Conservation (phyloP, 1,140 invertebrate species). For the Zaprionus gabonicus region DNA sequence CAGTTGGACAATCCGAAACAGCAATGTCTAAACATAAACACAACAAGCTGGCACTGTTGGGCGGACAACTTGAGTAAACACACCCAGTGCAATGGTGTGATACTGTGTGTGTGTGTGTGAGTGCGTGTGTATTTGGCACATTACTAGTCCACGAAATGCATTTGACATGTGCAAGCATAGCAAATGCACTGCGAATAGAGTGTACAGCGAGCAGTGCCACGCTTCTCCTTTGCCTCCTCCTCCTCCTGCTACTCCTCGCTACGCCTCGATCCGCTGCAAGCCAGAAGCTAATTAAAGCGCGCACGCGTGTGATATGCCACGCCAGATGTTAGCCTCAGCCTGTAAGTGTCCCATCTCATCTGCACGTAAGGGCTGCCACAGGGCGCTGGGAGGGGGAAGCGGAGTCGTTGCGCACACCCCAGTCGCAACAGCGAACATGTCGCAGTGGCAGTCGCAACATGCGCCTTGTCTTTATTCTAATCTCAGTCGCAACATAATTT, state of each 20-base stretch:
- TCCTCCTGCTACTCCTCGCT: not conserved
- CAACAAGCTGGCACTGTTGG: slow-evolving; percentile 37
- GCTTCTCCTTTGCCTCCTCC: not conserved
- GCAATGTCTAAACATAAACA: slow-evolving; percentile 55
- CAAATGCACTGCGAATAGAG: not conserved
- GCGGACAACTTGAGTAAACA: slow-evolving; percentile 58
- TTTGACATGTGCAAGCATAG: slow-evolving; percentile 61
- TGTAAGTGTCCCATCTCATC: slow-evolving; percentile 39
- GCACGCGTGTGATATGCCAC: slow-evolving; percentile 75
- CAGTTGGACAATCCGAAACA: slow-evolving; percentile 55
- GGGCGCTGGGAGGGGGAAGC: not conserved
- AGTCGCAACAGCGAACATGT: slow-evolving; percentile 41
- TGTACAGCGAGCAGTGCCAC: not conserved
- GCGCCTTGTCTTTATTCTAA: slow-evolving; percentile 63
- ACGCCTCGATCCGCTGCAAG: not conserved
- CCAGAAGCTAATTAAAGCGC: slow-evolving; percentile 71
- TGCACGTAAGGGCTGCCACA: not conserved
- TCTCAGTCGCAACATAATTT: slow-evolving; percentile 74
- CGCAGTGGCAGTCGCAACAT: slow-evolving; percentile 29
- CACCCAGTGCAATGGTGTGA: slow-evolving; percentile 10
- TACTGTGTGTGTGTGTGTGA: slow-evolving; percentile 5
- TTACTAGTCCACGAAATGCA: slow-evolving; percentile 48
- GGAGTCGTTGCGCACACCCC: slow-evolving; percentile 6
- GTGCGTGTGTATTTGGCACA: slow-evolving; percentile 35
- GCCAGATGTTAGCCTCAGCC: slow-evolving; percentile 58